These are phyloP conservation scores for Euleptes europaea DNA, from an alignment of 2,113 vertebrate species.

Conservation along the genomic window DNA sequence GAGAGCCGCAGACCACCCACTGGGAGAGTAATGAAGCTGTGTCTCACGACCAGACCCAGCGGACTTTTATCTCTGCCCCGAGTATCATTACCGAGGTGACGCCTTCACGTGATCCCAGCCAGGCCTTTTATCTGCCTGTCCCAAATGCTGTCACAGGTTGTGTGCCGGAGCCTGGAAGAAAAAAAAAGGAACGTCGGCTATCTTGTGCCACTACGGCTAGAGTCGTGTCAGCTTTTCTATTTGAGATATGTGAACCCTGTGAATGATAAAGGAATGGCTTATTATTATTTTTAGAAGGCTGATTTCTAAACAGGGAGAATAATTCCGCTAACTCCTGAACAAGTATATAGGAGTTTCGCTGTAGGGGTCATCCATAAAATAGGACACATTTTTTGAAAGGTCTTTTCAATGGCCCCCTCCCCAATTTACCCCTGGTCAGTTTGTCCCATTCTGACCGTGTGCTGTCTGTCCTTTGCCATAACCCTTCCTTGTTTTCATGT, in stretches of 20 bases:
- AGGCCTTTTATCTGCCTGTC: slow-evolving; percentile 76
- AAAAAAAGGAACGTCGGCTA: slow-evolving; percentile 43
- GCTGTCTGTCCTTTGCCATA: not conserved
- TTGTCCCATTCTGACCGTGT: not conserved
- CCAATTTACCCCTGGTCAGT: not conserved
- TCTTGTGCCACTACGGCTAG: slow-evolving; percentile 32
- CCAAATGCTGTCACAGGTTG: slow-evolving; percentile 65
- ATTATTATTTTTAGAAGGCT: not conserved
- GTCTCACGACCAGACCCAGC: slow-evolving; percentile 69
- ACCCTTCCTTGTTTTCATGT: too few species aligned
- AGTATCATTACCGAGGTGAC: slow-evolving; percentile 75
- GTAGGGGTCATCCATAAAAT: slow-evolving; percentile 7
- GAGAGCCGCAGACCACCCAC: slow-evolving; percentile 74
- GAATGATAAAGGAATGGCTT: slow-evolving; percentile 26
- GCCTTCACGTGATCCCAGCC: slow-evolving; percentile 77
- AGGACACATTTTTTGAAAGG: not conserved
- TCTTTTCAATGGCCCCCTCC: not conserved
- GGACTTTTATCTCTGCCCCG: slow-evolving; percentile 82
- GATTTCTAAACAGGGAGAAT: not conserved
- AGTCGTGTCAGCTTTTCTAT: slow-evolving; percentile 25
- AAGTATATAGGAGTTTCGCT: not conserved
- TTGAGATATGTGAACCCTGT: slow-evolving; percentile 21
- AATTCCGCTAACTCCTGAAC: not conserved
- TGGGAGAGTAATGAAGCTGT: slow-evolving; percentile 79
- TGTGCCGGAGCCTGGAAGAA: slow-evolving; percentile 26